These are phyloP conservation scores for Macroglossus sobrinus DNA, from an alignment of 2,113 vertebrate genomes.

Conservation along the genomic window DNA sequence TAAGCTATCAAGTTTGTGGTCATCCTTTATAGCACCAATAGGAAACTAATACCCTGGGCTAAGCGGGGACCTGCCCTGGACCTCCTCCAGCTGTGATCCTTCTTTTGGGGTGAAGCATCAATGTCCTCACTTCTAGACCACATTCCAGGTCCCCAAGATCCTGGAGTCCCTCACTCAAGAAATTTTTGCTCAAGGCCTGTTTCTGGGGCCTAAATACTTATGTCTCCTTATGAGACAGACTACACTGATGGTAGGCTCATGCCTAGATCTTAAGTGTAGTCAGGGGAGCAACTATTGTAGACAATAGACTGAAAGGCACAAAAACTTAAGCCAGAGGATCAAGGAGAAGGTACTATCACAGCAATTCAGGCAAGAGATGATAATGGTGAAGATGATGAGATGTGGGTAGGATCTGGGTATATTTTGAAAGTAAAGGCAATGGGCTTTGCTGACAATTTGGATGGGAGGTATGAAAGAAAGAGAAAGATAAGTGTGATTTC, in stretches of 20 bases:
- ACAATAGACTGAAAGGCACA: not conserved
- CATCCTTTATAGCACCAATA: not conserved
- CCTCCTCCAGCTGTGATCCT: not conserved
- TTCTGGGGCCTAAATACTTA: not conserved
- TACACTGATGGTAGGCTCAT: not conserved
- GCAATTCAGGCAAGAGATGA: not conserved
- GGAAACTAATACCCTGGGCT: not conserved
- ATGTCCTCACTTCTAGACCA: not conserved
- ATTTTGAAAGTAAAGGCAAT: not conserved
- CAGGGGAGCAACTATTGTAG: not conserved
- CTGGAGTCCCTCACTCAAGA: not conserved
- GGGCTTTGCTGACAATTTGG: not conserved
- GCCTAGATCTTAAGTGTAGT: not conserved
- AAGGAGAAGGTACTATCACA: not conserved
- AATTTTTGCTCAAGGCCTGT: not conserved
- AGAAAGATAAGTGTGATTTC: not conserved
- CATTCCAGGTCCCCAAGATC: not conserved
- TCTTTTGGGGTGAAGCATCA: not conserved
- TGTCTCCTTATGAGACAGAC: not conserved
- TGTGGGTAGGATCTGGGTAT: not conserved
- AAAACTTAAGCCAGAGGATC: not conserved
- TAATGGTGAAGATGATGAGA: not conserved
- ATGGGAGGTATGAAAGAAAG: not conserved
- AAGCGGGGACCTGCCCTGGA: not conserved
- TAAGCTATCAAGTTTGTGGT: not conserved